phyloP scores from a whole-genome alignment of 2,888 invertebrate genomes.

The Xanthia icteritia region DNA sequence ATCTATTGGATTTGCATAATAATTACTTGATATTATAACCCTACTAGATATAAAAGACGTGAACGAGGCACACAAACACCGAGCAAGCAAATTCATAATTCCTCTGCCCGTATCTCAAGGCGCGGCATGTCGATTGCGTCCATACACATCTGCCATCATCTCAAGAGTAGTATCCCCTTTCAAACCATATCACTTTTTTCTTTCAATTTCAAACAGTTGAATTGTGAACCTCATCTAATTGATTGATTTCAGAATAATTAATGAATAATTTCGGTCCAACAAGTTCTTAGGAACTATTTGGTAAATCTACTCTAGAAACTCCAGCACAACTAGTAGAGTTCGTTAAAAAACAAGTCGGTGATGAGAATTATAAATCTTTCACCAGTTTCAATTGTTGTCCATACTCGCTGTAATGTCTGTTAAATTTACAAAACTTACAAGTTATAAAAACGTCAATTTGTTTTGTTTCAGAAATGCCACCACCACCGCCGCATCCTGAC shows the following conservation, averaged over 20 bases:
- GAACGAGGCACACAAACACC: too few relatives aligned
- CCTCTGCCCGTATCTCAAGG: background rate
- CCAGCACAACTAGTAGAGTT: background rate
- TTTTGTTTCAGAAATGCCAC: slow-evolving; percentile 65
- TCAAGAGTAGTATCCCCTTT: background rate
- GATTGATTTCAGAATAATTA: background rate
- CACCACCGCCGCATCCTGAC: slow-evolving; percentile 60
- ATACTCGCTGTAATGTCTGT: background rate
- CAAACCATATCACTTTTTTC: background rate
- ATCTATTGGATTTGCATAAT: slow-evolving; percentile 47
- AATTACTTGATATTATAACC: slow-evolving; percentile 14
- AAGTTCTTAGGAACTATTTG: background rate
- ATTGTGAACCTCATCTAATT: background rate
- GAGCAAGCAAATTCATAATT: background rate
- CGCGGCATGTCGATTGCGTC: background rate
- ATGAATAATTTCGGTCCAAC: background rate
- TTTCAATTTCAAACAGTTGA: background rate
- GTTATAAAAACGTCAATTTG: background rate
- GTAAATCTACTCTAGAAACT: background rate
- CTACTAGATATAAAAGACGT: too few relatives aligned
- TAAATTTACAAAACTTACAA: background rate
- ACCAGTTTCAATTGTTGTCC: too few relatives aligned
- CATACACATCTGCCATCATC: too few relatives aligned
- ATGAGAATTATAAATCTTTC: background rate
- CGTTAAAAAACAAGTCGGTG: too few relatives aligned